Percentiles rank a stretch among this genome's conserved stretches.
Conservation (phyloP, 2,113 vertebrate species). For the Petaurus breviceps region DNA sequence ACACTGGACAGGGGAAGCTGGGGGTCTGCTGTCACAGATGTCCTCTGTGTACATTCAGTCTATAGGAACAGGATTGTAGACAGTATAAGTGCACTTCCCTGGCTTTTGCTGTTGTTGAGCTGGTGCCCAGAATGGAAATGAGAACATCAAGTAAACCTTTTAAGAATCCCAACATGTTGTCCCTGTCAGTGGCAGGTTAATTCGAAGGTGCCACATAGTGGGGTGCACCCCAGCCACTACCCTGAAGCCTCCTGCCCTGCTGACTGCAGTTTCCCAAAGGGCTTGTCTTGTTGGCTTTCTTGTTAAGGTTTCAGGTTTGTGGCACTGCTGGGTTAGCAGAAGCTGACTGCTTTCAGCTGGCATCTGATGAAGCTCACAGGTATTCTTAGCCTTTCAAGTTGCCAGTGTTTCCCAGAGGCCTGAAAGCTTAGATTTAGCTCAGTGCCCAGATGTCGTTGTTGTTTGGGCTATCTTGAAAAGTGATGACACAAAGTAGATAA, state of each 20-base stretch:
- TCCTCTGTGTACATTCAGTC: conserved; percentile 17
- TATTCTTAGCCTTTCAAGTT: conserved; percentile 4
- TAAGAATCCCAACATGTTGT: conserved; percentile 14
- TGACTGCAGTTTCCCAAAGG: conserved; percentile 8
- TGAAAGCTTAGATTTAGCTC: not conserved
- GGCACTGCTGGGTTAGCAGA: not conserved
- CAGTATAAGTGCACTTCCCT: not conserved
- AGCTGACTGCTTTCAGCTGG: not conserved
- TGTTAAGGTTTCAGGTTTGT: conserved; percentile 50
- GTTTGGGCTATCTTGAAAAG: conserved; percentile 13
- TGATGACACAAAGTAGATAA: not conserved
- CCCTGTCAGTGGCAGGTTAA: not conserved
- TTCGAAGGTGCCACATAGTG: conserved; percentile 3
- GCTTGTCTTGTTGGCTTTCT: conserved; percentile 16
- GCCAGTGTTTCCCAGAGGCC: conserved; percentile 25
- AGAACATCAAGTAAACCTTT: not conserved
- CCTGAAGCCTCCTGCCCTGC: conserved; percentile 13
- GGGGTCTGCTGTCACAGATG: not conserved
- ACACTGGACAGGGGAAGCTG: not conserved
- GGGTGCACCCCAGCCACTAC: not conserved
- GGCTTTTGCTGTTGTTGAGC: not conserved
- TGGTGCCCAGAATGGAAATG: not conserved
- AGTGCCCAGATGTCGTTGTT: not conserved
- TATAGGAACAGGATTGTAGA: not conserved
- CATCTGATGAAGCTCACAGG: not conserved